Evolutionary conservation across 2,888 invertebrate species (phyloP), one percentile per base, ranked within the genome.

Genomic region (Chaitophorus viminalis): DNA sequence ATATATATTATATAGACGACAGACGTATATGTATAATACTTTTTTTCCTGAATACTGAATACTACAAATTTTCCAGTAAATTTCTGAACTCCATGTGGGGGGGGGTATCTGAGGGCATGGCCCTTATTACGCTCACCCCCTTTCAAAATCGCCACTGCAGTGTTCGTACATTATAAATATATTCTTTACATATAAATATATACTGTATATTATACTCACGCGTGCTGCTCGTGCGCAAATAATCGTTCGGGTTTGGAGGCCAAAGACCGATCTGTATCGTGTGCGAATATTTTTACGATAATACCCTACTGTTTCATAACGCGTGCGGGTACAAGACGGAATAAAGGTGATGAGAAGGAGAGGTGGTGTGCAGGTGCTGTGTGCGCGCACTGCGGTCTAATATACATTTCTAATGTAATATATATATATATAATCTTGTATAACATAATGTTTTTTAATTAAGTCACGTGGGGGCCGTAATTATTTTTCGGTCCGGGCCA

Each of bases 381-480:
- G 4, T 14, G 39, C n/a, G 46, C 39, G 77, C 21, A 60, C 21
- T 29, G n/a, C 60, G 8, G 78, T 33, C 60, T 60, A 11, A 78
- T 36, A n/a, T 25, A 33, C 33, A 54, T 33, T 77, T 33, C 54
- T 54, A 78, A 78, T 29, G 3, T 1, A 29, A 17, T 52, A 52
- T 29, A 3, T 52, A 60, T 36, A 79, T n/a, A 60, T 17, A 60
- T 25, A 60, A 21, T n/a, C 65, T 54, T 54, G 54, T 54, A 78
- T 78, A 82, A 6, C 31, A 82, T 82, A 52, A 70, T 31, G 82
- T 25, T 77, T 77, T 74, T 54, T 72, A 83, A 83, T 83, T 65
- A 83, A 83, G 75, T 83, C 83, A 83, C 83, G 83, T 81, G 81
- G 83, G 74, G 36, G 74, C 54, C 39, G 68, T 81, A 82, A 82